Conservation (phyloP, 2,797 vertebrate genomes). For the Pteropus rufus region DNA sequence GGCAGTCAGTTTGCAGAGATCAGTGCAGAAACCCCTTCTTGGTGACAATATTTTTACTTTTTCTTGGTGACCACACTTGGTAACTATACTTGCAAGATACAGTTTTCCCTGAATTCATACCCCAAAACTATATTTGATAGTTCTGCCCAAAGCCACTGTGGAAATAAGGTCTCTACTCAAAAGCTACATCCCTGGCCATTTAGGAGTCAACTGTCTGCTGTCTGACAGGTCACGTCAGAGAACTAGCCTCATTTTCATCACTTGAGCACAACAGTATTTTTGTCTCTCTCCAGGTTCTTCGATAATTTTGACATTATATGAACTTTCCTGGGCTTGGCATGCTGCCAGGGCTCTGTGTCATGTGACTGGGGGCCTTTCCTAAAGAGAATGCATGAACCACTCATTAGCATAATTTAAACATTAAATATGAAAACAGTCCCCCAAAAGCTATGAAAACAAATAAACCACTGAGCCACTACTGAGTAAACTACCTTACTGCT, state of each 20-base stretch:
- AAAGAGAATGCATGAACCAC: background rate
- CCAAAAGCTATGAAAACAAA: conserved; percentile 63
- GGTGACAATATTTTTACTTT: background rate
- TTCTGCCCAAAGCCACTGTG: background rate
- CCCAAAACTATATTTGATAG: background rate
- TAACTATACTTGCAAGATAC: background rate
- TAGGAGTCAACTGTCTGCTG: background rate
- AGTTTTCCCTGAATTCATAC: background rate
- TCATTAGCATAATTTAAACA: conserved; percentile 51
- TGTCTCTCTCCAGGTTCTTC: background rate
- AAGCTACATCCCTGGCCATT: background rate
- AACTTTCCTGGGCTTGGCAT: background rate
- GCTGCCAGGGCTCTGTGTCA: background rate
- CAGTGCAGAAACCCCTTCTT: background rate
- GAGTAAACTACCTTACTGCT: conserved; percentile 65
- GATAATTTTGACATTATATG: background rate
- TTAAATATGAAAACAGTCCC: conserved; percentile 53
- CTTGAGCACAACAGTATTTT: background rate
- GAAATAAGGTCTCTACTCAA: background rate
- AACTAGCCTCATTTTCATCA: background rate
- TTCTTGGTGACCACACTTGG: background rate
- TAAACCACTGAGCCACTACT: conserved; percentile 47
- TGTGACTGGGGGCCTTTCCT: background rate
- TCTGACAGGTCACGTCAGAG: background rate
- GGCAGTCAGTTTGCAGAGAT: background rate